Conservation (phyloP, 2,113 vertebrate genomes). For the Acanthisitta chloris region DNA sequence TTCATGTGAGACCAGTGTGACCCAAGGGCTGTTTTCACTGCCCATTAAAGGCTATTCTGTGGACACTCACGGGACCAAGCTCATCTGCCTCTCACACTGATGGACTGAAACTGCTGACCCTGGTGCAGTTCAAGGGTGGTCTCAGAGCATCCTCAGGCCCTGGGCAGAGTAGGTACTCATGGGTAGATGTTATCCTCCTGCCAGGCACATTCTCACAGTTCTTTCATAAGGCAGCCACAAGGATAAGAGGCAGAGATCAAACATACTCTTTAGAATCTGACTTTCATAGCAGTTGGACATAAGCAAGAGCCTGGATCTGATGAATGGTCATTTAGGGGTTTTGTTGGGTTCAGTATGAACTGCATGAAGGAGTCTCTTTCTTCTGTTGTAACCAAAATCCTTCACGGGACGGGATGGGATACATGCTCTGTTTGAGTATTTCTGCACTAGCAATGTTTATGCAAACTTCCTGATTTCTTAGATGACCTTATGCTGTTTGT, state of each 20-base stretch:
- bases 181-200: background rate
- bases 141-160: background rate
- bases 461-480: background rate
- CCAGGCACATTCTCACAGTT: background rate
- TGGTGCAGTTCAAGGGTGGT: background rate
- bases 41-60: background rate
- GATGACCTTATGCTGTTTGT: background rate
- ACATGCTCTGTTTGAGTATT: background rate
- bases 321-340: background rate
- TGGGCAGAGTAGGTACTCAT: accelerated
- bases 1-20: background rate
- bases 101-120: background rate
- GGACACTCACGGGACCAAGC: background rate
- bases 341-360: background rate
- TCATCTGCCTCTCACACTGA: background rate
- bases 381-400: background rate
- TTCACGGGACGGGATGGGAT: too few species aligned
- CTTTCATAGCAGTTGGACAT: background rate
- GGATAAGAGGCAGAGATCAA: background rate
- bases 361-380: background rate
- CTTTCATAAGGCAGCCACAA: background rate
- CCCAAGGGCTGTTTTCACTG: background rate
- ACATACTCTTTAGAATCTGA: background rate
- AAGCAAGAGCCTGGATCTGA: background rate
- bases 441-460: background rate